A percentile compares a stretch with the other conserved stretches of the same genome.
These are phyloP conservation scores for Nesogale talazaci DNA, from an alignment of 2,113 vertebrate genomes.

Conservation along the genomic window DNA sequence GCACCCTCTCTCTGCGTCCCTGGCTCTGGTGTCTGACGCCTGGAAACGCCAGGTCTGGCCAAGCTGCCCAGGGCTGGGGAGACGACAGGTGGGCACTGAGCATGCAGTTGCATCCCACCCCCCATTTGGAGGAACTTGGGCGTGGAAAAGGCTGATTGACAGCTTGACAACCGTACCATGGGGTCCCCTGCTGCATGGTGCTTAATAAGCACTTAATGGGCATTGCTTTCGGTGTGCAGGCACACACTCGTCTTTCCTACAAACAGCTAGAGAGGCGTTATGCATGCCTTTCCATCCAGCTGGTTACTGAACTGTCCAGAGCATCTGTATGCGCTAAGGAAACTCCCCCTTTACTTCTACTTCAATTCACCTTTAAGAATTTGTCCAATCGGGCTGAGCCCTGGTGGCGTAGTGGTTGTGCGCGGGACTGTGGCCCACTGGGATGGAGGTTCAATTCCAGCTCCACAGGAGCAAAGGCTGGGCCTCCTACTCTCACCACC, in stretches of 20 bases:
- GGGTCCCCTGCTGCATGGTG: too few relatives aligned
- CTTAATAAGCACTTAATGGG: too few relatives aligned
- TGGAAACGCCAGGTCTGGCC: not conserved
- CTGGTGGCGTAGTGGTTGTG: too few relatives aligned
- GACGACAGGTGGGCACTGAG: not conserved
- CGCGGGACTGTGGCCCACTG: too few relatives aligned
- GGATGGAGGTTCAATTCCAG: too few relatives aligned
- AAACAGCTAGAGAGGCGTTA: not conserved
- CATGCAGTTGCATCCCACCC: fast-evolving
- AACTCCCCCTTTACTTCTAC: not conserved
- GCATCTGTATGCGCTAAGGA: not conserved
- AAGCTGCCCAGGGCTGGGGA: not conserved
- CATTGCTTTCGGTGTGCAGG: too few relatives aligned
- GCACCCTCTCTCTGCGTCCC: not conserved
- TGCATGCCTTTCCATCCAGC: not conserved
- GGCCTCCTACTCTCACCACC: too few relatives aligned
- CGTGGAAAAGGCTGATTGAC: not conserved
- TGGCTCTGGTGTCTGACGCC: not conserved
- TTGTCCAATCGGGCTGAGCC: too few relatives aligned
- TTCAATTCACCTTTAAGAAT: not conserved
- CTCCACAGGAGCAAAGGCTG: too few relatives aligned
- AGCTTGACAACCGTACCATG: too few relatives aligned
- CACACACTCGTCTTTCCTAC: not conserved
- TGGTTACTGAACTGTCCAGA: not conserved
- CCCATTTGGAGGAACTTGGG: not conserved